These are phyloP conservation scores for Tiliacea aurago DNA, from an alignment of 2,888 invertebrate species.

Conservation along the genomic window DNA sequence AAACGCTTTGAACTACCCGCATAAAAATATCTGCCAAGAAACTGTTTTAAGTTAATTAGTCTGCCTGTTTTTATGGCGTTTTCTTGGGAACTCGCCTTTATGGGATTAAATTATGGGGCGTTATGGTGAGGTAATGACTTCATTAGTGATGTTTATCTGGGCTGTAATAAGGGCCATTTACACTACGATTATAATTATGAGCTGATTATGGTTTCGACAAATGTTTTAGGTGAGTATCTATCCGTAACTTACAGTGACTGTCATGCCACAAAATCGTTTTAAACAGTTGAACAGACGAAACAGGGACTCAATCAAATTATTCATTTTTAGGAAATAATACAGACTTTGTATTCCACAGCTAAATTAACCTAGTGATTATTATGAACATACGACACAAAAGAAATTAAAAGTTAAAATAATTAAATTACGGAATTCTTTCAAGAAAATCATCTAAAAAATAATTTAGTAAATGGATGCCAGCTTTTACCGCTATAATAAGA, in stretches of 20 bases:
- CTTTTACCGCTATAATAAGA: neutral
- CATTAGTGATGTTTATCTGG: slow-evolving; percentile 50
- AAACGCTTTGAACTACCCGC: slow-evolving; percentile 57
- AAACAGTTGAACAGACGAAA: no score
- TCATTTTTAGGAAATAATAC: neutral
- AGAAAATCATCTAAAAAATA: neutral
- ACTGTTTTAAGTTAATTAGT: slow-evolving; percentile 70
- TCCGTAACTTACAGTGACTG: neutral
- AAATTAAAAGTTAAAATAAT: neutral
- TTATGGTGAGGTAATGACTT: slow-evolving; percentile 56
- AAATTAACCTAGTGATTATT: neutral
- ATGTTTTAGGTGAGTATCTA: neutral
- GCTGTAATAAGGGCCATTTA: slow-evolving; percentile 13
- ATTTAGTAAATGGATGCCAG: slow-evolving; percentile 9
- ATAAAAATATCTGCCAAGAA: slow-evolving; percentile 64
- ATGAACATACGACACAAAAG: neutral
- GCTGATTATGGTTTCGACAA: slow-evolving; percentile 14
- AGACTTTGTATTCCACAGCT: neutral
- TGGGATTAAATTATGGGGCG: slow-evolving; percentile 44
- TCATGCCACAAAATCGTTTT: neutral
- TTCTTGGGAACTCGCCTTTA: slow-evolving; percentile 43
- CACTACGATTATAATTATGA: slow-evolving; percentile 24
- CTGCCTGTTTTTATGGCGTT: slow-evolving; percentile 47
- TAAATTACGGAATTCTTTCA: no score
- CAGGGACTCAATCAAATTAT: neutral